Evolutionary conservation across 2,113 vertebrate species (phyloP).

Genomic region (Tyto alba): DNA sequence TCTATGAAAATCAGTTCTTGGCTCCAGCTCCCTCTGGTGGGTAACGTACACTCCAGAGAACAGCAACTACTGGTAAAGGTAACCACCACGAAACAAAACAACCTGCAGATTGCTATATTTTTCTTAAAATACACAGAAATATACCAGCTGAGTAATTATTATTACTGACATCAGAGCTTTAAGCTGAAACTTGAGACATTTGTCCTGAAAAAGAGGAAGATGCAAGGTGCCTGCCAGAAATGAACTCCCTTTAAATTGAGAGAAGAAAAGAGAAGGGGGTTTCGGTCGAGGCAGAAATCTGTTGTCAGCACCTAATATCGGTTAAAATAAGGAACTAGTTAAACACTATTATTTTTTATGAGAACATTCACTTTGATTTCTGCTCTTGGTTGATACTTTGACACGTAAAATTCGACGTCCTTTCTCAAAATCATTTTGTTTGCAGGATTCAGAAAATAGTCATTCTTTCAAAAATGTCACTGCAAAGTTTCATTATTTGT

Average conservation of each 20-base stretch:
- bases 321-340: neutral
- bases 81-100: neutral
- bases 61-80: neutral
- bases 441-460: neutral
- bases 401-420: neutral
- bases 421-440: neutral
- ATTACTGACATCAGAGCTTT: neutral
- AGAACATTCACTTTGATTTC: neutral
- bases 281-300: neutral
- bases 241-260: neutral
- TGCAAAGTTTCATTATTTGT: neutral
- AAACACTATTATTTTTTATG: neutral
- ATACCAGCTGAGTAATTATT: neutral
- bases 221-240: neutral
- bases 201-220: neutral
- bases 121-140: neutral
- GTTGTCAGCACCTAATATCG: neutral
- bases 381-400: neutral
- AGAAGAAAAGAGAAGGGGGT: neutral
- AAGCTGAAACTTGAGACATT: neutral
- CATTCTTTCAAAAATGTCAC: neutral
- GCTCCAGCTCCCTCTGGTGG: constrained; percentile 47
- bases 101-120: neutral
- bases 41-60: neutral
- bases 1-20: neutral